Base-by-base conservation (phyloP, 2,113 vertebrate genomes). In the Vombatus ursinus region DNA sequence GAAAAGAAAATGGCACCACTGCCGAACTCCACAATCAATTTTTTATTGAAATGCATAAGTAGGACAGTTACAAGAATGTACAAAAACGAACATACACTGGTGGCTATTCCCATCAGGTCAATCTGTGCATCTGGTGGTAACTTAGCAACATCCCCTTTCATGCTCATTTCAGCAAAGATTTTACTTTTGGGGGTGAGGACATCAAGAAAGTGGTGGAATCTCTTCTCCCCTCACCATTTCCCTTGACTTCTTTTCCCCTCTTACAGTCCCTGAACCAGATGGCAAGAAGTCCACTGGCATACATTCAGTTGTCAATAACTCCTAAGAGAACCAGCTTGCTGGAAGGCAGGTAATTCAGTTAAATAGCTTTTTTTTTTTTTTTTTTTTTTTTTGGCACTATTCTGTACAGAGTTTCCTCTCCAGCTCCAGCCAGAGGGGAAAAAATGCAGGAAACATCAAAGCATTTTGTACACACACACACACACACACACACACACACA, bases 11-110 rank as follows among this genome's bases (percentile, higher is more conserved):
- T 24, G 47, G 53, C 93, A 52, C n/a, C 23, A 24, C 93, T 91
- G 90, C 93, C 51, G 93, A 92, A 53, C 97, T 0, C 89, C 98
- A 98, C 95, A 98, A 98, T 96, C 97, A 97, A 91, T 95, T 51
- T 52, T 96, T n/a, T 90, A 98, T 97, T 97, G 95, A 98, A 98
- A 97, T 90, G 92, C 93, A 97, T 96, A 97, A 97, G 96, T 98
- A 0, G 0, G 92, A 96, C 96, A 97, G 95, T 93, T 96, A 97
- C 93, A 98, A 97, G 96, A 97, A 95, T 91, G 96, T 98, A 98
- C 94, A 97, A 98, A 98, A 98, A 84, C 95, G 92, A 97, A 77
- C 90, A 92, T 98, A 97, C 93, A 95, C 95, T 25, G 2, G 91
- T 94, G 95, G 51, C 91, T 91, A 95, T 44, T 44, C 94, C 96